Evolutionary conservation across 1,140 invertebrate genomes (phyloP).

Genomic region (Halyomorpha halys): DNA sequence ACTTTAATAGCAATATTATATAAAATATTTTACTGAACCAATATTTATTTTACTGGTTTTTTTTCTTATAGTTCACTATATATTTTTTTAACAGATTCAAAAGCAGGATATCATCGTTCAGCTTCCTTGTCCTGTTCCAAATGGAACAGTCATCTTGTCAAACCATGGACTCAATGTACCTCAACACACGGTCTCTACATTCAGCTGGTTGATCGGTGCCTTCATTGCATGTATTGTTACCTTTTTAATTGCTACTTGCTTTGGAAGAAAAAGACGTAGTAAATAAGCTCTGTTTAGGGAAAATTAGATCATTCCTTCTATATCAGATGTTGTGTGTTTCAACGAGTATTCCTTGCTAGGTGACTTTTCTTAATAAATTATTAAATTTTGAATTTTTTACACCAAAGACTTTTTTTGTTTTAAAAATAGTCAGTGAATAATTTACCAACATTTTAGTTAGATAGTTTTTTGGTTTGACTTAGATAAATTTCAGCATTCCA

Average conservation of each 20-base stretch:
- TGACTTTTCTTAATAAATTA: too few relatives aligned
- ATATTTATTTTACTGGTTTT: neutral
- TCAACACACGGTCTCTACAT: neutral
- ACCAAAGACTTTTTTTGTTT: too few relatives aligned
- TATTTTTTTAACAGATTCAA: conserved; percentile 48
- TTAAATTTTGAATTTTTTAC: too few relatives aligned
- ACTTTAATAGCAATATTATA: too few relatives aligned
- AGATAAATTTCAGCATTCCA: too few relatives aligned
- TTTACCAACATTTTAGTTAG: too few relatives aligned
- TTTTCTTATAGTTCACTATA: neutral
- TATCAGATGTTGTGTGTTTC: too few relatives aligned
- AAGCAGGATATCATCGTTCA: conserved; percentile 73
- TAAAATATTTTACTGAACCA: conserved; percentile 1
- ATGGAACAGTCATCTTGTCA: conserved; percentile 56
- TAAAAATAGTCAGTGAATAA: too few relatives aligned
- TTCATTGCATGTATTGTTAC: neutral
- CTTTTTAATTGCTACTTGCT: conserved; percentile 1
- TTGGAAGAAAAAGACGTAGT: neutral
- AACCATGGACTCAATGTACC: conserved; percentile 29
- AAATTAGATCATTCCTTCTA: too few relatives aligned
- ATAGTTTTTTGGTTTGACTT: too few relatives aligned
- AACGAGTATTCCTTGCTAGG: too few relatives aligned
- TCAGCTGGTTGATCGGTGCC: neutral
- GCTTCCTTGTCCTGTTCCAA: conserved; percentile 59
- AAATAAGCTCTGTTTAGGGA: neutral